Evolutionary conservation across 1,140 invertebrate genomes (phyloP).

Genomic region (Heliconius himera): DNA sequence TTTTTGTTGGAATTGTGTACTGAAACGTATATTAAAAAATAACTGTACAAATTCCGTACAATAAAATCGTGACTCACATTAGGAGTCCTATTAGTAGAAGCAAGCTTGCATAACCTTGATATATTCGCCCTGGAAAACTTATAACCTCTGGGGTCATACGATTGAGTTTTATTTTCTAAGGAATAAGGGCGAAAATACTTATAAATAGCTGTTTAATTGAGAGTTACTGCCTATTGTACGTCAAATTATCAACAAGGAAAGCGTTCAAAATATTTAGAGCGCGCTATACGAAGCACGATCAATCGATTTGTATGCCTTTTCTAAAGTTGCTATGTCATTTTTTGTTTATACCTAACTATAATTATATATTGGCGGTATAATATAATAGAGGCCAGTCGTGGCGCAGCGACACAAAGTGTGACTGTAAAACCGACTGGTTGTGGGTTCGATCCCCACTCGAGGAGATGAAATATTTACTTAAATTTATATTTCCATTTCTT

Average conservation of each 20-base stretch:
- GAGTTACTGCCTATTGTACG: conserved; percentile 28
- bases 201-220: background rate
- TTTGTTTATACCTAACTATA: background rate
- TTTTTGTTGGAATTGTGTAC: too few relatives aligned
- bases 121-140: conserved; percentile 30
- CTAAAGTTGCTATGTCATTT: conserved; percentile 1
- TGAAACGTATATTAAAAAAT: background rate
- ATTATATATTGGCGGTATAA: too few relatives aligned
- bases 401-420: too few relatives aligned
- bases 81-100: conserved; percentile 45
- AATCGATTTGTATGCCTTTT: conserved; percentile 41
- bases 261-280: conserved; percentile 40
- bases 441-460: too few relatives aligned
- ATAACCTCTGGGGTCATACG: background rate
- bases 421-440: too few relatives aligned
- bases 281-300: conserved; percentile 39
- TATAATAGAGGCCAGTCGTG: too few relatives aligned
- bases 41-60: conserved; percentile 35
- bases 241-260: conserved; percentile 39
- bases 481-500: too few relatives aligned
- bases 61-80: conserved; percentile 57
- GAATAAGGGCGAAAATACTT: conserved; percentile 21
- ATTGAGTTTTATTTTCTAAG: conserved; percentile 10
- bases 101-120: conserved; percentile 60
- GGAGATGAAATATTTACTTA: too few relatives aligned